Evolutionary conservation across 2,888 invertebrate species (phyloP).

Genomic region (Ochlodes sylvanus): DNA sequence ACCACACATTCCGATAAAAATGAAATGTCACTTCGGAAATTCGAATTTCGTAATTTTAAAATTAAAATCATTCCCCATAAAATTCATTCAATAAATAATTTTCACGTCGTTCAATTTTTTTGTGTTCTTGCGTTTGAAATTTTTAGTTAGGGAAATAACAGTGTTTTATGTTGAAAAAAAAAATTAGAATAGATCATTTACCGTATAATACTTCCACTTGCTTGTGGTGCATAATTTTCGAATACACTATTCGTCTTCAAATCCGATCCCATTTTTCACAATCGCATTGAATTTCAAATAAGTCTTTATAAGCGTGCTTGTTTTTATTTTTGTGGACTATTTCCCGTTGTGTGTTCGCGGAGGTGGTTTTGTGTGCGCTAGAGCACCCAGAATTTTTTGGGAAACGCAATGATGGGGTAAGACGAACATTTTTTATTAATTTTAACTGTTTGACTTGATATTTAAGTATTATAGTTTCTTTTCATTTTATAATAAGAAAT

Average conservation of each 20-base stretch:
- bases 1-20: slow-evolving; percentile 38
- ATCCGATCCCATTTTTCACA: slow-evolving; percentile 76
- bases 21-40: slow-evolving; percentile 39
- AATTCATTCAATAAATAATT: slow-evolving; percentile 2
- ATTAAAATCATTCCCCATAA: slow-evolving; percentile 2
- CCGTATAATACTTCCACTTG: slow-evolving; percentile 66
- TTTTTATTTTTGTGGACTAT: slow-evolving; percentile 70
- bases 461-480: neutral
- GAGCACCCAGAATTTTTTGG: slow-evolving; percentile 14
- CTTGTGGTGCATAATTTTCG: slow-evolving; percentile 50
- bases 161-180: neutral
- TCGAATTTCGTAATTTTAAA: slow-evolving; percentile 33
- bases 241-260: slow-evolving; percentile 62
- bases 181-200: slow-evolving; percentile 28
- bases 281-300: slow-evolving; percentile 82
- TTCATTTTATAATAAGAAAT: too few species aligned
- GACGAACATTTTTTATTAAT: slow-evolving; percentile 39
- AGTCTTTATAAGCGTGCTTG: slow-evolving; percentile 75
- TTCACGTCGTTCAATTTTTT: neutral
- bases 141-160: neutral
- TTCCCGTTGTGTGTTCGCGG: slow-evolving; percentile 61
- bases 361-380: slow-evolving; percentile 61
- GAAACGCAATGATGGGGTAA: slow-evolving; percentile 65
- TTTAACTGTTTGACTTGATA: slow-evolving; percentile 3
- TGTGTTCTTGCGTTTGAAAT: neutral